phyloP scores from a whole-genome alignment of 2,797 vertebrate genomes.

The Bradypus variegatus region DNA sequence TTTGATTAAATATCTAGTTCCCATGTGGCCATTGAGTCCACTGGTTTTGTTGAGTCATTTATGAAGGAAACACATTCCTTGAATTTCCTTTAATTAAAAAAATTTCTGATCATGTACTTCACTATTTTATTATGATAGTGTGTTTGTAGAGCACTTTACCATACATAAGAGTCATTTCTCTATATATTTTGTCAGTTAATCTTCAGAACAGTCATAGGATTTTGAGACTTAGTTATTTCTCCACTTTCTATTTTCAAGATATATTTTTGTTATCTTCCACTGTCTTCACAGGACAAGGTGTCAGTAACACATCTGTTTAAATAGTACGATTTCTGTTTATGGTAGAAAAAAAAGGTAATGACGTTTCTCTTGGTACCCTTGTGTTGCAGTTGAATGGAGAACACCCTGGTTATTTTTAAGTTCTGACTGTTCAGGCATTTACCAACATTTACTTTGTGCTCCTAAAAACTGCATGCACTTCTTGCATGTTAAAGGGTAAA shows the following conservation, averaged over 20 bases:
- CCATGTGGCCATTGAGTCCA: not conserved
- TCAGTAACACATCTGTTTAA: not conserved
- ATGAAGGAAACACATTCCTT: constrained; percentile 9
- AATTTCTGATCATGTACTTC: not conserved
- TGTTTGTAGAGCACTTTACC: not conserved
- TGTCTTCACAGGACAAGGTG: not conserved
- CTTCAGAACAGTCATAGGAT: not conserved
- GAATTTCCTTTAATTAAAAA: not conserved
- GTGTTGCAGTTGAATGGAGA: not conserved
- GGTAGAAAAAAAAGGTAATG: constrained; percentile 6
- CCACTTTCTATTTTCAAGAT: not conserved
- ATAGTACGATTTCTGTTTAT: not conserved
- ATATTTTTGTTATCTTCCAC: not conserved
- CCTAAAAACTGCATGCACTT: not conserved
- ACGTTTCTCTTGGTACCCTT: not conserved
- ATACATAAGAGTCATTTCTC: not conserved
- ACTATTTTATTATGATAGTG: not conserved
- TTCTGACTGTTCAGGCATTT: constrained; percentile 23
- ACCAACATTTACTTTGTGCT: not conserved
- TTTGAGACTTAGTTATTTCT: constrained; percentile 9
- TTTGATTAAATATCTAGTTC: not conserved
- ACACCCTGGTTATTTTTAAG: not conserved
- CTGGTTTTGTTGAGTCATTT: not conserved
- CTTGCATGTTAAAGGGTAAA: not conserved
- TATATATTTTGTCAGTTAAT: not conserved